Evolutionary conservation across 2,888 invertebrate species (phyloP), one percentile per base, ranked within the genome.

Genomic region (Eristalis arbustorum): DNA sequence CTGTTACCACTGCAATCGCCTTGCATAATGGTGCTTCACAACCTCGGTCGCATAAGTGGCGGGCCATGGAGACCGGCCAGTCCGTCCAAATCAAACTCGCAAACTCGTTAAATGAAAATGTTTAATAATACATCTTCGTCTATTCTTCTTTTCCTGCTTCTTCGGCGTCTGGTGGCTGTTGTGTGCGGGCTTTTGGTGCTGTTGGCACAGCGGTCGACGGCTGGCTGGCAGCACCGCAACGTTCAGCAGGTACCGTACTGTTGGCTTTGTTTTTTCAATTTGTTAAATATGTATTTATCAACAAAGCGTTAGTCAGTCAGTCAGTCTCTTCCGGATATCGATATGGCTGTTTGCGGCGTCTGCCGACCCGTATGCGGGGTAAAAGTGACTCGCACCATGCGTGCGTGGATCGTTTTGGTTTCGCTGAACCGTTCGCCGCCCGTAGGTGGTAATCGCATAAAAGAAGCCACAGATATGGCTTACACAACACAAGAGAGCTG

Each of bases 281-380:
- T 64, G 68, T 74, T 61, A 62, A 78, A 72, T 72, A n/a, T n/a
- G n/a, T n/a, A 72, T 78, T 84, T 80, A 84, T 76, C 75, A 81
- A 76, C 76, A 84, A 81, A 68, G 67, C n/a, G n/a, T n/a, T n/a
- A 81, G 76, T 18, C 67, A n/a, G 42, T 42, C 31, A n/a, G n/a
- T 1, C n/a, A n/a, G 42, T 72, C 66, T 82, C 85, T 85, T 85
- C 85, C 85, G 85, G 85, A 78, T 77, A 82, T 74, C 69, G 73
- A 61, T 82, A 74, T 18, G 49, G 49, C 49, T 49, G 49, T 49
- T 49, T 49, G 49, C 49, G 49, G 49, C 49, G 49, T 49, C 49
- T 49, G 49, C 18, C 49, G 18, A 49, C 8, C 49, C 49, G 49
- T 37, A 40, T 31, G 40, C 6, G 67, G 13, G 37, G 68, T 69